A percentile compares a stretch with the other conserved stretches of the same genome.
These are phyloP conservation scores for Phataginus tricuspis DNA, from an alignment of 2,797 vertebrate genomes.

Conservation along the genomic window DNA sequence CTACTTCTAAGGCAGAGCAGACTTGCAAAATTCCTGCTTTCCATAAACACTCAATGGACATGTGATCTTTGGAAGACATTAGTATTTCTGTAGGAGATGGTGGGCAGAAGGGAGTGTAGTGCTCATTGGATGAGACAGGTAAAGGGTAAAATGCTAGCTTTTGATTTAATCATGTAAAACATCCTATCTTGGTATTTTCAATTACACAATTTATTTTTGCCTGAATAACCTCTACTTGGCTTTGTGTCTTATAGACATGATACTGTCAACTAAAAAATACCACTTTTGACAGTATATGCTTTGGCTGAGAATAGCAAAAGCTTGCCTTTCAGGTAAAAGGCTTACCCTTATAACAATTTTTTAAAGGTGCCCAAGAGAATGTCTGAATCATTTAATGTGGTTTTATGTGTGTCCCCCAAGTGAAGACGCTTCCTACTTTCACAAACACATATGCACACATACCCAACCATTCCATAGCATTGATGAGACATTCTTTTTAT, in stretches of 20 bases:
- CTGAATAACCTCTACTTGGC: neutral
- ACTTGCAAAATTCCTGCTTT: neutral
- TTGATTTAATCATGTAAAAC: neutral
- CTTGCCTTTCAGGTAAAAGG: neutral
- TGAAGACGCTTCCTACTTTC: neutral
- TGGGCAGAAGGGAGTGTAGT: too few relatives aligned
- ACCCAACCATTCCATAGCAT: neutral
- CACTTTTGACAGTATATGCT: neutral
- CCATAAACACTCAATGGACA: neutral
- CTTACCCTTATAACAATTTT: neutral
- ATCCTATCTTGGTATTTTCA: neutral
- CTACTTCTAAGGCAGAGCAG: neutral
- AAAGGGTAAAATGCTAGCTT: neutral
- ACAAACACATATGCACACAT: neutral
- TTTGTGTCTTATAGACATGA: neutral
- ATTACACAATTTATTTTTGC: neutral
- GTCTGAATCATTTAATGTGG: conserved; percentile 66
- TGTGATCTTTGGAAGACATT: neutral
- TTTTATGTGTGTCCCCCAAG: conserved; percentile 60
- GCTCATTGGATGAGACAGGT: neutral
- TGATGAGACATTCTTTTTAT: conserved; percentile 51
- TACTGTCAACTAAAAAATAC: neutral
- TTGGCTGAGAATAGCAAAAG: conserved; percentile 9
- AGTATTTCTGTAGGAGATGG: neutral
- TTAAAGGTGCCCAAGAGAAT: conserved; percentile 56